Percentiles rank a stretch among this genome's conserved stretches.
Conservation (phyloP, 2,888 invertebrate genomes). For the Spodoptera littoralis region DNA sequence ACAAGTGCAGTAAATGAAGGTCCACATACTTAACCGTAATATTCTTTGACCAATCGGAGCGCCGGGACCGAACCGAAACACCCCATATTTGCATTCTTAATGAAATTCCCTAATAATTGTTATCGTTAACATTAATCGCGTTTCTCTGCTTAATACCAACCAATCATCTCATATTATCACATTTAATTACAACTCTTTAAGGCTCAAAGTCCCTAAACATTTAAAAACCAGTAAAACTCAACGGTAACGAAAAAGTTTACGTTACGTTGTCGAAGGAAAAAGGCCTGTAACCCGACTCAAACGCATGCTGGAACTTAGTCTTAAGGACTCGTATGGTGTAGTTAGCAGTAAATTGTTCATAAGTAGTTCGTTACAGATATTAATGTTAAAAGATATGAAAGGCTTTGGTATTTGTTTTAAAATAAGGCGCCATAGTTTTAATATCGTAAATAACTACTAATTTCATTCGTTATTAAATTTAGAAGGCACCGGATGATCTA, state of each 20-base stretch:
- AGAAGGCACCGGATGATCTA: slow-evolving; percentile 41
- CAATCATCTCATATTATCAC: slow-evolving; percentile 64
- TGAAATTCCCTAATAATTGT: slow-evolving; percentile 68
- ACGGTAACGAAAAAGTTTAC: slow-evolving; percentile 50
- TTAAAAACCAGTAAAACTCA: slow-evolving; percentile 49
- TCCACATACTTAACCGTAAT: slow-evolving; percentile 13
- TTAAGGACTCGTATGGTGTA: slow-evolving; percentile 48
- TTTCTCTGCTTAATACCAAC: slow-evolving; percentile 62
- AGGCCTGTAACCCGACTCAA: slow-evolving; percentile 48
- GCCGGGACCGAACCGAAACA: slow-evolving; percentile 10
- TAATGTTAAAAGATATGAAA: slow-evolving; percentile 50
- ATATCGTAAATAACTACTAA: slow-evolving; percentile 69
- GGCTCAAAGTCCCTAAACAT: slow-evolving; percentile 42
- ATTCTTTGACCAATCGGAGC: slow-evolving; percentile 39
- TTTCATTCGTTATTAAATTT: slow-evolving; percentile 71
- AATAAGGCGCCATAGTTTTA: slow-evolving; percentile 65
- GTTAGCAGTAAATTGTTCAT: slow-evolving; percentile 53
- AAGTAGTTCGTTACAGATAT: slow-evolving; percentile 59
- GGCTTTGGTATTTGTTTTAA: slow-evolving; percentile 66
- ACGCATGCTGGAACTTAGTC: slow-evolving; percentile 45
- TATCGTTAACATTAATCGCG: slow-evolving; percentile 67
- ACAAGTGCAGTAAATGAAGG: slow-evolving; percentile 14
- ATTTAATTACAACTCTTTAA: slow-evolving; percentile 66
- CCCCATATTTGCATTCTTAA: slow-evolving; percentile 70
- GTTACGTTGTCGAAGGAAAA: slow-evolving; percentile 37